Percentiles rank a stretch among this genome's conserved stretches.
phyloP scores from a whole-genome alignment of 35 echinoderm and acorn worm species.

The Apostichopus californicus region DNA sequence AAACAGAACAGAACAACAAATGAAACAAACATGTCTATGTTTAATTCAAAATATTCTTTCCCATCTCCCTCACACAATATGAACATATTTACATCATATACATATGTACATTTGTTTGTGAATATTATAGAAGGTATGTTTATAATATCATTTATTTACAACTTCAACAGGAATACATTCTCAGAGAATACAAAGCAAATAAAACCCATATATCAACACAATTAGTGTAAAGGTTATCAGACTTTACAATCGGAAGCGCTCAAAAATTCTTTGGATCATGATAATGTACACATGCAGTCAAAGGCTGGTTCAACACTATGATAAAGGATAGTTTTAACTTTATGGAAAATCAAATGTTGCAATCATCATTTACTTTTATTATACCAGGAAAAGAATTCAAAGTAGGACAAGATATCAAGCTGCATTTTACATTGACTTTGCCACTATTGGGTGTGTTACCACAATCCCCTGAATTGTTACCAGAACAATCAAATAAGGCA shows the following conservation, averaged over 20 bases:
- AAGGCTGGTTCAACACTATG: too few species aligned
- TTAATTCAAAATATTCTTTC: conserved; percentile 30
- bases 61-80: conserved; percentile 17
- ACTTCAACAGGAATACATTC: neutral
- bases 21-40: neutral
- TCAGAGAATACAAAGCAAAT: neutral
- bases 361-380: too few species aligned
- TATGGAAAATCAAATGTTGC: too few species aligned
- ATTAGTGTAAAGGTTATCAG: neutral
- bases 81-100: conserved; percentile 34
- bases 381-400: too few species aligned
- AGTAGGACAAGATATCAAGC: too few species aligned
- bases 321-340: too few species aligned
- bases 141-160: conserved; percentile 18
- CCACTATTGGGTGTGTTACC: too few species aligned
- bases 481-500: too few species aligned
- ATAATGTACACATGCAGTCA: neutral
- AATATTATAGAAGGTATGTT: conserved; percentile 37
- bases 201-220: too few species aligned
- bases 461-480: too few species aligned
- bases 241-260: neutral
- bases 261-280: conserved; percentile 14
- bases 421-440: too few species aligned
- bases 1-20: neutral
- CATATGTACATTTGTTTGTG: conserved; percentile 28